Conservation (phyloP, 2,888 invertebrate genomes). For the Mechanitis messenoides region DNA sequence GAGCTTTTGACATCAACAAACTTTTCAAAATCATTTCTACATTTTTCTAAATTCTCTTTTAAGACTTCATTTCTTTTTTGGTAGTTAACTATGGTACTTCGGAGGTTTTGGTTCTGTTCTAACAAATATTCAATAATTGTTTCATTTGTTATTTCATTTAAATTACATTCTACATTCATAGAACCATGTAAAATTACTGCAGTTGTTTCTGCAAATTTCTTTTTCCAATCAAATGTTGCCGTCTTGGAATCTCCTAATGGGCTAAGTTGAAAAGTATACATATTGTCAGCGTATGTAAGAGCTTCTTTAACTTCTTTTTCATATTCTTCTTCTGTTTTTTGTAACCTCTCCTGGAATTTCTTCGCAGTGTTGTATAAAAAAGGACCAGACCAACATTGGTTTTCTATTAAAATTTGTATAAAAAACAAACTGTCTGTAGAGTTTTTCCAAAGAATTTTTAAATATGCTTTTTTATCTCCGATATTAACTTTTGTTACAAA, state of each 20-base stretch:
- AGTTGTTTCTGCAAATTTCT: conserved; percentile 37
- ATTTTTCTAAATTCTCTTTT: conserved; percentile 39
- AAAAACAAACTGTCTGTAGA: conserved; percentile 44
- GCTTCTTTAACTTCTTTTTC: conserved; percentile 37
- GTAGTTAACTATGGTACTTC: conserved; percentile 29
- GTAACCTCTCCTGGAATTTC: conserved; percentile 36
- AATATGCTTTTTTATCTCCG: conserved; percentile 38
- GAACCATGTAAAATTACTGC: conserved; percentile 44
- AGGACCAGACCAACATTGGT: conserved; percentile 49
- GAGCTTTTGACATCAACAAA: conserved; percentile 45
- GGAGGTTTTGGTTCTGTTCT: conserved; percentile 44
- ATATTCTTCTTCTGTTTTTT: conserved; percentile 46
- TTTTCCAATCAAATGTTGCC: conserved; percentile 54
- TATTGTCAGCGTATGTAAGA: conserved; percentile 31
- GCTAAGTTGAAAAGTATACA: conserved; percentile 40
- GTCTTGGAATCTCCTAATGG: conserved; percentile 27
- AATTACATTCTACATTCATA: conserved; percentile 39
- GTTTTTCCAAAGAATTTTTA: conserved; percentile 47
- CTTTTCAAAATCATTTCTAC: conserved; percentile 47
- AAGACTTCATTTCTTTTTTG: conserved; percentile 34
- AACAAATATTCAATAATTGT: conserved; percentile 48
- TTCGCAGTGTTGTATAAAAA: conserved; percentile 44
- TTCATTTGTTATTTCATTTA: conserved; percentile 36
- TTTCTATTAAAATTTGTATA: conserved; percentile 46
- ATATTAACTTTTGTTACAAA: conserved; percentile 41